Evolutionary conservation across 2,888 invertebrate genomes (phyloP).

Genomic region (Malacosoma neustria): DNA sequence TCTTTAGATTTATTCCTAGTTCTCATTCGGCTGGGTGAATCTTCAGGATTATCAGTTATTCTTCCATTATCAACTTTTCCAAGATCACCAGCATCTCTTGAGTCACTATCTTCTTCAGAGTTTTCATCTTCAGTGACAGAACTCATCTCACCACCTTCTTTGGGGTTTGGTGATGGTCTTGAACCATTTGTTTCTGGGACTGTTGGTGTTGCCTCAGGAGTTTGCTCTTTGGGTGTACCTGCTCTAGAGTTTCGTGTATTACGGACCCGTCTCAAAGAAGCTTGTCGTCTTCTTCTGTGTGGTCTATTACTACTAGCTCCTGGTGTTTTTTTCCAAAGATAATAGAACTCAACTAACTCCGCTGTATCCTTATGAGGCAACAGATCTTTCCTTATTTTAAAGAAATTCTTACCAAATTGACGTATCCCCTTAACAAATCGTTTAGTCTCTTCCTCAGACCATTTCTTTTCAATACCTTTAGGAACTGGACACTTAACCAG

Average conservation of each 20-base stretch:
- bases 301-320: slow-evolving; percentile 97
- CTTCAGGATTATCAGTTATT: slow-evolving; percentile 84
- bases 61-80: slow-evolving; percentile 88
- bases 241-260: slow-evolving; percentile 91
- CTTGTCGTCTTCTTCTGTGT: slow-evolving; percentile 90
- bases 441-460: slow-evolving; percentile 98
- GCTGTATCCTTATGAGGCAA: slow-evolving; percentile 97
- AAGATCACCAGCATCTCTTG: slow-evolving; percentile 85
- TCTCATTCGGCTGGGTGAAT: slow-evolving; percentile 91
- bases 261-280: slow-evolving; percentile 89
- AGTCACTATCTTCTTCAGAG: slow-evolving; percentile 96
- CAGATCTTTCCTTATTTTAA: slow-evolving; percentile 96
- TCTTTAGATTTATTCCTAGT: slow-evolving; percentile 90
- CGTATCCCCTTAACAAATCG: slow-evolving; percentile 98
- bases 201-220: slow-evolving; percentile 74
- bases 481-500: slow-evolving; percentile 98
- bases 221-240: slow-evolving; percentile 83
- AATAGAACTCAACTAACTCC: slow-evolving; percentile 98
- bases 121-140: slow-evolving; percentile 92
- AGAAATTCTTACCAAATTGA: slow-evolving; percentile 99
- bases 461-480: slow-evolving; percentile 97
- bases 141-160: slow-evolving; percentile 82
- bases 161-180: slow-evolving; percentile 79
- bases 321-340: slow-evolving; percentile 99
- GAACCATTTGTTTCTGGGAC: slow-evolving; percentile 67